Percentiles rank a stretch among this genome's conserved stretches.
phyloP scores from a whole-genome alignment of 2,113 vertebrate genomes.

The Burhinus oedicnemus region DNA sequence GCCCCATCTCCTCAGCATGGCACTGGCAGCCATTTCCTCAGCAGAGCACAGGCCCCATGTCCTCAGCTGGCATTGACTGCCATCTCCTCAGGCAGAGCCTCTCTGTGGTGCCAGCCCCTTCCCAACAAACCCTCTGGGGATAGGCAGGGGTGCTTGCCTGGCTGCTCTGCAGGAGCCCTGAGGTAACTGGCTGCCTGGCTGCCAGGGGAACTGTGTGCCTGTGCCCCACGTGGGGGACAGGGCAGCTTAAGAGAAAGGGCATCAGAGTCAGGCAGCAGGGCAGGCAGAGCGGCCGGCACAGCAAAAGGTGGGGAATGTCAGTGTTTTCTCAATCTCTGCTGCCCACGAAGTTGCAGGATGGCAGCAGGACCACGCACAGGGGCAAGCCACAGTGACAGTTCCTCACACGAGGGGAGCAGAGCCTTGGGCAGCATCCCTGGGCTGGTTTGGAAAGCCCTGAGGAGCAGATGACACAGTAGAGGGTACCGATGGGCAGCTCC shows the following conservation, averaged over 20 bases:
- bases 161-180: neutral
- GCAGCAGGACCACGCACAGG: fast-evolving
- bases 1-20: neutral
- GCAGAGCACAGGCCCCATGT: neutral
- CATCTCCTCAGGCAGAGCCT: neutral
- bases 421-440: neutral
- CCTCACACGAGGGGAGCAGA: neutral
- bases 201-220: neutral
- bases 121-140: neutral
- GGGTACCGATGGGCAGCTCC: neutral
- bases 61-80: neutral
- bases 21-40: neutral
- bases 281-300: neutral
- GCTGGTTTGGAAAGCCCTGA: neutral
- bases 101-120: neutral
- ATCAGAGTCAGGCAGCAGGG: neutral
- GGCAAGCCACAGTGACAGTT: neutral
- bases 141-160: fast-evolving
- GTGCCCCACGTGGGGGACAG: fast-evolving
- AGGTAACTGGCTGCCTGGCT: neutral
- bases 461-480: neutral
- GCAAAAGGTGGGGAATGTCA: neutral
- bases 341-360: neutral
- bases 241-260: neutral
- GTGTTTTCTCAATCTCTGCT: neutral